Conservation (phyloP, 1,140 invertebrate species). For the Brachionus angularis region DNA sequence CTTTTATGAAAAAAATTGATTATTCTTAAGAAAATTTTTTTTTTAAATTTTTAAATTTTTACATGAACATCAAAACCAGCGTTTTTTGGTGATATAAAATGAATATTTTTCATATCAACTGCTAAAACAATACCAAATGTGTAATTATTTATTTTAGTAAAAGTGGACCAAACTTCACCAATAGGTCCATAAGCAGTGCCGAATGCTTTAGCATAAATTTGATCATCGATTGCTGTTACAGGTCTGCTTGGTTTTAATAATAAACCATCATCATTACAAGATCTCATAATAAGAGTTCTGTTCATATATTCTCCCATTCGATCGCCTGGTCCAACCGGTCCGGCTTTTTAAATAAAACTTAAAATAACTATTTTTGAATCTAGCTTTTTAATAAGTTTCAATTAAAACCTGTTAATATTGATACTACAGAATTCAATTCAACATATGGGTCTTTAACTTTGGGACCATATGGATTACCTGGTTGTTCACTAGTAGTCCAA, state of each 20-base stretch:
- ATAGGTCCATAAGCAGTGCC: constrained; percentile 31
- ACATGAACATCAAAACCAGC: constrained; percentile 27
- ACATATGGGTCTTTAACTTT: constrained; percentile 45
- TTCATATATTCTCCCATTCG: constrained; percentile 46
- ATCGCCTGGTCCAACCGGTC: constrained; percentile 49
- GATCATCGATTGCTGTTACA: constrained; percentile 43
- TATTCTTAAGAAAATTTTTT: neutral
- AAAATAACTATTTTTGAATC: neutral
- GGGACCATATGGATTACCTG: constrained; percentile 48
- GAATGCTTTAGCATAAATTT: constrained; percentile 42
- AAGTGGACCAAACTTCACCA: constrained; percentile 46
- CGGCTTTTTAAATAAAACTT: constrained; percentile 19
- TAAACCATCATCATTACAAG: constrained; percentile 45
- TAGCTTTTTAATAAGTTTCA: too few relatives aligned
- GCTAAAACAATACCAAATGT: constrained; percentile 45
- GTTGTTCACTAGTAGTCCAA: constrained; percentile 50
- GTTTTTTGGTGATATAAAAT: constrained; percentile 8
- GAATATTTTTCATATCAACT: constrained; percentile 39
- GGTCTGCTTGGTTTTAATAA: constrained; percentile 45
- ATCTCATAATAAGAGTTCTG: constrained; percentile 45
- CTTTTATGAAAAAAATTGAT: neutral
- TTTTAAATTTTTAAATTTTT: neutral
- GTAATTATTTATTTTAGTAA: constrained; percentile 25
- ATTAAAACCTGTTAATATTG: constrained; percentile 47
- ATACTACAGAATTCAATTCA: constrained; percentile 48